These are phyloP conservation scores for Columba livia DNA, from an alignment of 2,113 vertebrate genomes.

Conservation along the genomic window DNA sequence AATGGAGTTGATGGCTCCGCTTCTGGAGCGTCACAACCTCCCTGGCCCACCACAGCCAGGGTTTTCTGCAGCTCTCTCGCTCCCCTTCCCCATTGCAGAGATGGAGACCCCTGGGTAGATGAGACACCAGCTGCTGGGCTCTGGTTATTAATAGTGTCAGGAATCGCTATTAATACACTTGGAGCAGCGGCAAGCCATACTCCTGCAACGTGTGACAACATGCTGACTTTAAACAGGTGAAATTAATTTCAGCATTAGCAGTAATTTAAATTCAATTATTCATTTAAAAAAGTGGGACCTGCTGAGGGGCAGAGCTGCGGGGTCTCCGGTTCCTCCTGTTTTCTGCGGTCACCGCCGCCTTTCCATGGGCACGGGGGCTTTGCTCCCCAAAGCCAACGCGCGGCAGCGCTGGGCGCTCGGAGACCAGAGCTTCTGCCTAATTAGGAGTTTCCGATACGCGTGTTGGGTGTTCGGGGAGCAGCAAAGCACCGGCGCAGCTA, in stretches of 20 bases:
- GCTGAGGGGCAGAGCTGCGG: neutral
- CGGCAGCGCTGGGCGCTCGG: neutral
- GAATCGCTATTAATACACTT: neutral
- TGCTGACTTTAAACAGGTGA: neutral
- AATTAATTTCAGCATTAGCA: neutral
- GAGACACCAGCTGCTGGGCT: neutral
- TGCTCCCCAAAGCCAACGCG: rapidly evolving
- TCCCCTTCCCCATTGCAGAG: neutral
- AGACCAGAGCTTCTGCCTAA: neutral
- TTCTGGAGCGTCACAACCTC: neutral
- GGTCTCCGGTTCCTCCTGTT: neutral
- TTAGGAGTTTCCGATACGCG: neutral
- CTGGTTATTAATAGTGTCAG: neutral
- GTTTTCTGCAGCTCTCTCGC: neutral
- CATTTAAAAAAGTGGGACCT: neutral
- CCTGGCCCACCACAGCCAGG: neutral
- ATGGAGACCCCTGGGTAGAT: neutral
- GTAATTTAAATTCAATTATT: neutral
- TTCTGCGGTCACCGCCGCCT: neutral
- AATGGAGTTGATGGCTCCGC: neutral
- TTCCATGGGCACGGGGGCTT: rapidly evolving
- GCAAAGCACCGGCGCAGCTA: neutral
- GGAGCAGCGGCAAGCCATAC: neutral
- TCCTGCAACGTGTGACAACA: neutral
- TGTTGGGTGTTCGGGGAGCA: neutral